These are phyloP conservation scores for Stomorhina lunata DNA, from an alignment of 2,888 invertebrate genomes.

Conservation along the genomic window DNA sequence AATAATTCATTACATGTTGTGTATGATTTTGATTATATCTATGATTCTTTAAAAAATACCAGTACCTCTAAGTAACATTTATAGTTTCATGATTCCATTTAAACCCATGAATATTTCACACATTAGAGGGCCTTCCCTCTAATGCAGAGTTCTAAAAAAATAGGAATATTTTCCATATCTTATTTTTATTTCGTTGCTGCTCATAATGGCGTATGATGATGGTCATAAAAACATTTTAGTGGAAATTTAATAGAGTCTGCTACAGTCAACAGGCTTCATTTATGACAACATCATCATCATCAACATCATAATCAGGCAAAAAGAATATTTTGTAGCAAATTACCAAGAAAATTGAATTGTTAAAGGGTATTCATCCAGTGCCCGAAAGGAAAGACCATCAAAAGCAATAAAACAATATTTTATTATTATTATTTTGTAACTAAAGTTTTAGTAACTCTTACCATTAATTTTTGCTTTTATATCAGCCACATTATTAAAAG, in stretches of 20 bases:
- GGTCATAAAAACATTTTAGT: conserved; percentile 34
- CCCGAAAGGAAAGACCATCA: background rate
- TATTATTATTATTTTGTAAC: conserved; percentile 31
- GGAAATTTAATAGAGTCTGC: conserved; percentile 42
- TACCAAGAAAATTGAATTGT: conserved; percentile 33
- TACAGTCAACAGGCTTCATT: conserved; percentile 12
- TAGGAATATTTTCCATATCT: background rate
- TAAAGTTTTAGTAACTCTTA: conserved; percentile 39
- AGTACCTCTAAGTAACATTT: background rate
- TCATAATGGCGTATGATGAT: background rate
- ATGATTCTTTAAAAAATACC: background rate
- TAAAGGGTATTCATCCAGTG: background rate
- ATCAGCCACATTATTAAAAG: background rate
- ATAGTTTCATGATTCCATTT: background rate
- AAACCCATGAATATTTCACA: conserved; percentile 45
- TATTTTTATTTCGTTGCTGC: background rate
- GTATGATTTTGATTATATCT: conserved; percentile 9
- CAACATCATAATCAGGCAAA: no score
- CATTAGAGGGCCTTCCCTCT: no score
- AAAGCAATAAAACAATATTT: conserved; percentile 31
- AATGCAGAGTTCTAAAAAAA: no score
- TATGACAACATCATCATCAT: no score
- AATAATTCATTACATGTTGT: no score
- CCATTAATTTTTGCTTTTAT: background rate
- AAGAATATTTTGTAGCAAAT: background rate